phyloP scores from a whole-genome alignment of 2,888 invertebrate genomes.

The Scaptomyza reducta region DNA sequence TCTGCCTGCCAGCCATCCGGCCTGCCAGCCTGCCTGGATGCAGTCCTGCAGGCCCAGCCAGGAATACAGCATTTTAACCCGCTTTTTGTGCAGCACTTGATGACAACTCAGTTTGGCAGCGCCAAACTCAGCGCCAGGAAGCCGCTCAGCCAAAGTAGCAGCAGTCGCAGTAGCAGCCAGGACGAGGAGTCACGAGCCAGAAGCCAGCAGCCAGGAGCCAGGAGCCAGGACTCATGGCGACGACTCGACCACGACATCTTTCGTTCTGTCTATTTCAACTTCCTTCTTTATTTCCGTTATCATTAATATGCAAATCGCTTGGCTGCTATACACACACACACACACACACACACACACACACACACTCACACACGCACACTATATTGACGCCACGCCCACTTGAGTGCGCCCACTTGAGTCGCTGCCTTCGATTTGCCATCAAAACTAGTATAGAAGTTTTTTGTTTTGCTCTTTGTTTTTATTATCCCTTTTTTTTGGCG shows the following conservation, averaged over 20 bases:
- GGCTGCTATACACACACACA: conserved; percentile 44
- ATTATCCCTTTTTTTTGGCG: conserved; percentile 13
- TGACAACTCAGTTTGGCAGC: conserved; percentile 70
- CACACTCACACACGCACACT: conserved; percentile 22
- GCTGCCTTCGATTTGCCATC: conserved; percentile 72
- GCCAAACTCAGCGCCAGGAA: conserved; percentile 33
- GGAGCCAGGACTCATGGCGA: conserved; percentile 26
- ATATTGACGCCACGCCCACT: conserved; percentile 27
- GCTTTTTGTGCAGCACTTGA: conserved; percentile 18
- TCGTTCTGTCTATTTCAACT: conserved; percentile 72
- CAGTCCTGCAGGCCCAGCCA: conserved; percentile 9
- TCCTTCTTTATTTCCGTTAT: conserved; percentile 80
- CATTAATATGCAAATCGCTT: conserved; percentile 79
- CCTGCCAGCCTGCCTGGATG: not conserved
- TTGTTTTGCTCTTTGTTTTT: conserved; percentile 36
- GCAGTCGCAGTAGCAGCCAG: not conserved
- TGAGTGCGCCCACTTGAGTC: conserved; percentile 44
- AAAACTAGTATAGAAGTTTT: conserved; percentile 55
- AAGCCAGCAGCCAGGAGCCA: not conserved
- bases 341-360: conserved; percentile 34
- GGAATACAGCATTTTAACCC: conserved; percentile 18
- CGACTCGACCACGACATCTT: conserved; percentile 43
- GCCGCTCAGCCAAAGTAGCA: conserved; percentile 1
- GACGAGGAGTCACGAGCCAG: not conserved
- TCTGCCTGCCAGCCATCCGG: not conserved